Evolutionary conservation across 2,888 invertebrate genomes (phyloP), one percentile per base, ranked within the genome.

Genomic region (Chloromyia formosa): DNA sequence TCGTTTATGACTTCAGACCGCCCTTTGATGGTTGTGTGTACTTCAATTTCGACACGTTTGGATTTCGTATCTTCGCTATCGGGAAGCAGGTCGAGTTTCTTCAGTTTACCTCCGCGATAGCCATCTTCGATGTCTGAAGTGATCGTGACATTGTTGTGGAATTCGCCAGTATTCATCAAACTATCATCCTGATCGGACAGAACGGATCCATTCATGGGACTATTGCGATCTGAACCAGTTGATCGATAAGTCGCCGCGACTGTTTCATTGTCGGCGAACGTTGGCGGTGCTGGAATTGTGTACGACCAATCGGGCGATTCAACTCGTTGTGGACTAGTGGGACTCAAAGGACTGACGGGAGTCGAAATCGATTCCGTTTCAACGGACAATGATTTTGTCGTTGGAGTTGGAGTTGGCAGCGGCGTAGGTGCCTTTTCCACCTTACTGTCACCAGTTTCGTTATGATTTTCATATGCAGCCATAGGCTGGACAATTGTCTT

Each of bases 251-350:
- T 1, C 58, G 62, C 20, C 54, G 60, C 62, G 23, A 75, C 35
- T 20, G 22, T 76, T 54, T 64, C 64, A 40, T 60, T 74, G 62
- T 85, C 85, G 1, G 84, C 84, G 74, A 84, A 84, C 66, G 82
- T 84, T 1, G 85, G 79, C 18, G 84, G 84, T 5, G 84, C 84
- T 9, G 84, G 84, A 35, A 82, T 82, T 22, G 78, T 78, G 62
- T 79, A 79, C 2, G 76, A 77, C 79, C 79, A 79, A 20, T 76
- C 61, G 27, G 78, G 78, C 16, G 78, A 78, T 27, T 75, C 69
- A 14, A 77, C 64, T 12, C 79, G 75, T 42, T 58, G 14, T 42
- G 74, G 60, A 66, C 54, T 74, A 2, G 53, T 12, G 9, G 56
- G 56, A 56, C 42, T 56, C n/a, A 62, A 12, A n/a, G 62, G 22